Conservation (phyloP, 2,113 vertebrate species). For the Ceuthmochares aereus region DNA sequence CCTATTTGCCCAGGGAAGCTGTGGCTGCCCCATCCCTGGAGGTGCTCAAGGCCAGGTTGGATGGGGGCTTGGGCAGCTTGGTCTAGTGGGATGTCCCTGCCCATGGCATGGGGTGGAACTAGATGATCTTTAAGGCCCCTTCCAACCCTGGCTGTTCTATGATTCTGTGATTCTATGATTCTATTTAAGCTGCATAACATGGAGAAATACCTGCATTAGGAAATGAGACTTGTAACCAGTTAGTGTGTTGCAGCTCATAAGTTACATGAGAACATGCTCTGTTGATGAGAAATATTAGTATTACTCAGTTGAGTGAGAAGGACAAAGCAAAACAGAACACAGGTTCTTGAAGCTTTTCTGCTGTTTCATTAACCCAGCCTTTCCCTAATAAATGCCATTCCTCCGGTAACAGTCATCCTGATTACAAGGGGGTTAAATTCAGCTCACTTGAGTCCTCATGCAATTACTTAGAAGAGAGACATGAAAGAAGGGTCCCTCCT, state of each 20-base stretch:
- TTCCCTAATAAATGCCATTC: neutral
- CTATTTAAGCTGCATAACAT: neutral
- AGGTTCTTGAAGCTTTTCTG: neutral
- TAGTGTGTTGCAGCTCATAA: neutral
- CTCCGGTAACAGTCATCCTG: neutral
- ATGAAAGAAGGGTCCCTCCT: neutral
- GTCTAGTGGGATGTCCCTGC: too few relatives aligned
- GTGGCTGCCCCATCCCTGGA: too few relatives aligned
- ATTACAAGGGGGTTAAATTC: neutral
- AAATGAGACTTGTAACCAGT: neutral
- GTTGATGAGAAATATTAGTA: neutral
- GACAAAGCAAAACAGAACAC: neutral
- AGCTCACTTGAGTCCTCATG: neutral
- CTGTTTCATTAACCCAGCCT: neutral
- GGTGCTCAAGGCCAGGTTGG: too few relatives aligned
- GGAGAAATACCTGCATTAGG: neutral
- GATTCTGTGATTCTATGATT: too few relatives aligned
- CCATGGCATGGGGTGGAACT: too few relatives aligned
- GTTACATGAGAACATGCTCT: neutral
- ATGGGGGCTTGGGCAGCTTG: too few relatives aligned
- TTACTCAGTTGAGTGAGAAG: neutral
- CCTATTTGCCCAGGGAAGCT: neutral
- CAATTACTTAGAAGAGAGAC: neutral
- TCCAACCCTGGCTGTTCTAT: too few relatives aligned
- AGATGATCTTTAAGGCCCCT: too few relatives aligned